Conservation (phyloP, 2,888 invertebrate species). For the Pyrrhosoma nymphula region DNA sequence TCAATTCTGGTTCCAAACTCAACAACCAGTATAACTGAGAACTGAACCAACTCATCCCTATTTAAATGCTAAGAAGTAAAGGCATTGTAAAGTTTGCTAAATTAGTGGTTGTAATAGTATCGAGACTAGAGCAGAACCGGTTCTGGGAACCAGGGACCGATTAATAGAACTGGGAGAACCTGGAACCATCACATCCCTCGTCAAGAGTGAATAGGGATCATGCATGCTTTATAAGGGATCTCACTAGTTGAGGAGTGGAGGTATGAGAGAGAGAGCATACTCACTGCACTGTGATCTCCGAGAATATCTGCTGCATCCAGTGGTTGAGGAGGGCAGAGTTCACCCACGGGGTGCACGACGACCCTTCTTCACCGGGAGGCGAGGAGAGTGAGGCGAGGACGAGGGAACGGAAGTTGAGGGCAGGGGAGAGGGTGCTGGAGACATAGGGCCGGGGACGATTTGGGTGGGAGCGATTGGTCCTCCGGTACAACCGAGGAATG, state of each 20-base stretch:
- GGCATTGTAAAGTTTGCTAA: too few relatives aligned
- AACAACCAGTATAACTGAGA: too few relatives aligned
- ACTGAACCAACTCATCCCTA: too few relatives aligned
- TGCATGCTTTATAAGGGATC: background rate
- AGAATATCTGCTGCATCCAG: conserved; percentile 78
- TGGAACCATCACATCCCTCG: too few relatives aligned
- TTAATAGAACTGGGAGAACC: too few relatives aligned
- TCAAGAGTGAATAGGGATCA: too few relatives aligned
- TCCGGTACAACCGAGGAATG: conserved; percentile 94
- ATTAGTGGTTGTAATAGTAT: too few relatives aligned
- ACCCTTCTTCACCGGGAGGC: background rate
- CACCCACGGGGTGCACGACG: conserved; percentile 69
- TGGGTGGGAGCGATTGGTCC: conserved; percentile 94
- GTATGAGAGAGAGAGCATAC: conserved; percentile 74
- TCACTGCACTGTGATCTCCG: conserved; percentile 81
- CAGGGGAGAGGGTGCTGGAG: conserved; percentile 82
- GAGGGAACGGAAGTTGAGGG: conserved; percentile 80
- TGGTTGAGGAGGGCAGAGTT: conserved; percentile 70
- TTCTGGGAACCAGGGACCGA: too few relatives aligned
- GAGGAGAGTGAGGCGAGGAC: background rate
- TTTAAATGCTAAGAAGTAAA: too few relatives aligned
- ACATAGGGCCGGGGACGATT: conserved; percentile 90
- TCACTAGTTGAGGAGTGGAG: background rate
- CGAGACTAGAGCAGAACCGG: too few relatives aligned
- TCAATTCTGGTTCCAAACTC: too few relatives aligned